These are phyloP conservation scores for Eupeodes latifasciatus DNA, from an alignment of 2,888 invertebrate genomes.

Conservation along the genomic window DNA sequence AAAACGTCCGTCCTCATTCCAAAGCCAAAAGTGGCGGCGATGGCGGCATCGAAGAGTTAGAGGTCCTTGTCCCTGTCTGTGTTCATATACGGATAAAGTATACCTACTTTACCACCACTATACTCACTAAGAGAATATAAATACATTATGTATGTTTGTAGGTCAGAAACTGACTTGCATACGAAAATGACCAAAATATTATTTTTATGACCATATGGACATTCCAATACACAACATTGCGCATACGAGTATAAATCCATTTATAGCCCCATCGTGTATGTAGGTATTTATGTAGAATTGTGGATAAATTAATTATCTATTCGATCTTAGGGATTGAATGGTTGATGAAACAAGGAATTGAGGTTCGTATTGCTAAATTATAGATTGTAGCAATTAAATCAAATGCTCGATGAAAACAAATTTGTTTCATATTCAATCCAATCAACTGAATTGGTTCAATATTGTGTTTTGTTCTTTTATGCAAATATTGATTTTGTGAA, in stretches of 20 bases:
- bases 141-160: neutral
- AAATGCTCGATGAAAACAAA: neutral
- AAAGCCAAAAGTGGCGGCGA: too few relatives aligned
- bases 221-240: neutral
- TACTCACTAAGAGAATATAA: neutral
- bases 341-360: neutral
- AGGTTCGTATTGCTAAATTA: neutral
- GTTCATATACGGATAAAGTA: neutral
- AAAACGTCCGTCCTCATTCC: slow-evolving; percentile 33
- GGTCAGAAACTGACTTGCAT: slow-evolving; percentile 27
- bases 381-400: neutral
- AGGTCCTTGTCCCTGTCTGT: neutral
- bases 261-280: too few relatives aligned
- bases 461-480: too few relatives aligned
- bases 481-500: too few relatives aligned
- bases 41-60: neutral
- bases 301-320: slow-evolving; percentile 58
- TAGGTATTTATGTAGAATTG: too few relatives aligned
- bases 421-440: too few relatives aligned
- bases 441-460: too few relatives aligned
- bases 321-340: slow-evolving; percentile 25
- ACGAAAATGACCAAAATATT: slow-evolving; percentile 32
- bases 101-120: neutral
- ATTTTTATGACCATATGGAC: slow-evolving; percentile 16
- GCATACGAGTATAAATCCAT: neutral